phyloP scores from a whole-genome alignment of 2,113 vertebrate species.

The Pseudopodoces humilis region DNA sequence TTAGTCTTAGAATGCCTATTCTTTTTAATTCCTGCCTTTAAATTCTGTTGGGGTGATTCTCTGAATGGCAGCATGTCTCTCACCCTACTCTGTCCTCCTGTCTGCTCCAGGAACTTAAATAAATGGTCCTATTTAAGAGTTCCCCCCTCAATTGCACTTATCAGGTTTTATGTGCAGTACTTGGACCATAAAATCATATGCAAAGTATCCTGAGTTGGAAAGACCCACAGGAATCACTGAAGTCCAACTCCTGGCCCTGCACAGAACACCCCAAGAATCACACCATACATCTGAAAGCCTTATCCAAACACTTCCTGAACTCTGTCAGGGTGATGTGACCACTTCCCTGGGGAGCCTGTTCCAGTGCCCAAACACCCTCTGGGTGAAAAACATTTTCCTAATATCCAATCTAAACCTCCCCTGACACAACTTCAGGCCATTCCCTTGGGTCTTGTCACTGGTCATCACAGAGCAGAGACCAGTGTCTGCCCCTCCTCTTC shows the following conservation, averaged over 20 bases:
- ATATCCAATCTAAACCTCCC: not conserved
- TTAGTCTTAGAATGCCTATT: too few species aligned
- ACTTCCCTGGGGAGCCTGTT: not conserved
- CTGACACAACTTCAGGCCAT: not conserved
- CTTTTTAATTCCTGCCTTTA: not conserved
- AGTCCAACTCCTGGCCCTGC: not conserved
- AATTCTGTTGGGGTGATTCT: not conserved
- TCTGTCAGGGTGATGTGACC: not conserved
- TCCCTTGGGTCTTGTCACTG: not conserved
- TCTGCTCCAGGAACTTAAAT: not conserved
- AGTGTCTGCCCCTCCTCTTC: fast-evolving
- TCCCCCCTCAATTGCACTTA: not conserved
- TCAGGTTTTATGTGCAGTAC: not conserved
- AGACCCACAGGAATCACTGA: not conserved
- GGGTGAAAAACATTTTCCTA: not conserved
- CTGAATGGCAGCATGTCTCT: not conserved
- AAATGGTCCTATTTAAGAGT: not conserved
- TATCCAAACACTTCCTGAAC: not conserved
- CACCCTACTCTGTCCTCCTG: not conserved
- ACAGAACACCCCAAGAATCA: not conserved
- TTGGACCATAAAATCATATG: not conserved
- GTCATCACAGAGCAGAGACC: not conserved
- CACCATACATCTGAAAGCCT: not conserved
- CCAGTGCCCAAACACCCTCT: not conserved
- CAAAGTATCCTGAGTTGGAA: not conserved